Base-by-base conservation (phyloP, 1,140 invertebrate species). In the Drosophila ficusphila region DNA sequence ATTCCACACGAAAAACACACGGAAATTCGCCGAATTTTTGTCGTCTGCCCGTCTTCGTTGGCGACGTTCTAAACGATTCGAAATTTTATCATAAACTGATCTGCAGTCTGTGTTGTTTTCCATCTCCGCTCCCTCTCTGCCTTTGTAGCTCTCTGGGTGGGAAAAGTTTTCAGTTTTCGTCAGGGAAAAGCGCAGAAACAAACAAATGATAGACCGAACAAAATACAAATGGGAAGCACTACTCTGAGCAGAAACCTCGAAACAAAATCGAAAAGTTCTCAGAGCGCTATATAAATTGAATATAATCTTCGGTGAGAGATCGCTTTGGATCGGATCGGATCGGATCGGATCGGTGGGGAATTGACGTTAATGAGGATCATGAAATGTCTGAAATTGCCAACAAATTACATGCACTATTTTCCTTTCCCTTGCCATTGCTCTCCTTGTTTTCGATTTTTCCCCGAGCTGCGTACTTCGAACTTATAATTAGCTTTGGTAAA, bases 51-150 rank as follows among this genome's bases (percentile, higher is more conserved):
- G 70, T 69, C 57, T 67, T 76, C 48, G 61, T 69, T 73, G 65
- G 58, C 60, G 60, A 54, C 65, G 82, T 90, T 90, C 89, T 89
- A 89, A 89, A 75, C 89, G 76, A 78, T 73, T 89, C 89, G 89
- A 89, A 90, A 89, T 90, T 90, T 90, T 81, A 90, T 90, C 89
- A 90, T 81, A 89, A 85, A 90, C 89, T 90, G 79, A 90, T 83
- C 74, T 64, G 47, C 48, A 76, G 76, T 79, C 76, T 51, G 19
- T 68, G 71, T 77, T 68, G 71, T 77, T 77, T 65, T 42, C 19
- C 41, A 44, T 44, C 41, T 82, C 42, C 81, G 69, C 58, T 69
- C 49, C 48, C 42, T 60, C 68, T 78, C 49, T 9, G 60, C 56
- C 68, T 78, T 46, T 9, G 60, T 54, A 11, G 47, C 47, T 36